Evolutionary conservation across 2,113 vertebrate species (phyloP).

Genomic region (Tursiops truncatus): DNA sequence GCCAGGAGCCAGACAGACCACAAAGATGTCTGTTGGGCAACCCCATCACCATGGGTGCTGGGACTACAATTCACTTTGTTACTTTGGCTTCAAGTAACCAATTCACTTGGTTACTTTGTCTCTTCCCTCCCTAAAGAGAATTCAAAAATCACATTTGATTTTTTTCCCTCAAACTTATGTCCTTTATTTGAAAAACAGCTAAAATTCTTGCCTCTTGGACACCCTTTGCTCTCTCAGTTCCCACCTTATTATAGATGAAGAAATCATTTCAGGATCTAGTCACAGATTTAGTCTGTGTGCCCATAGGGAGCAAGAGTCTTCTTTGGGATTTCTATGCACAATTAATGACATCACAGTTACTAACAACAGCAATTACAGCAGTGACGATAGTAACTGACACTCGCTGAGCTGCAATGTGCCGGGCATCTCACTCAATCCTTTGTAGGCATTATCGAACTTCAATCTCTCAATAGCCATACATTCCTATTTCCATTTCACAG

Average conservation of each 20-base stretch:
- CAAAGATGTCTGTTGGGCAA: neutral
- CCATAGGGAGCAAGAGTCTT: neutral
- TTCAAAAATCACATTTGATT: neutral
- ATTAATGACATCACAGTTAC: too few species aligned
- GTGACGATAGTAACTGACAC: rapidly evolving
- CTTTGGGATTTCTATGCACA: neutral
- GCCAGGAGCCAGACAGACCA: neutral
- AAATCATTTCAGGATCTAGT: neutral
- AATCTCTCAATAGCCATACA: neutral
- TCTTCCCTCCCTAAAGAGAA: neutral
- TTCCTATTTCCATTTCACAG: neutral
- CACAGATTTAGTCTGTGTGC: neutral
- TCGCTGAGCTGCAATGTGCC: rapidly evolving
- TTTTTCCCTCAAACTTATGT: rapidly evolving
- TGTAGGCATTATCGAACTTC: neutral
- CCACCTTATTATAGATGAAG: neutral
- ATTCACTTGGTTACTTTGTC: neutral
- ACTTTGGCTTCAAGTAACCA: neutral
- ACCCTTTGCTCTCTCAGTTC: neutral
- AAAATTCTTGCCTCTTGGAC: neutral
- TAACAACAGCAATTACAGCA: neutral
- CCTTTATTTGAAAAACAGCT: neutral
- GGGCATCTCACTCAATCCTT: rapidly evolving
- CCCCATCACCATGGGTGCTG: neutral
- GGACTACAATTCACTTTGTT: neutral